These are phyloP conservation scores for Azemiops feae DNA, from an alignment of 2,113 vertebrate species.

Conservation along the genomic window DNA sequence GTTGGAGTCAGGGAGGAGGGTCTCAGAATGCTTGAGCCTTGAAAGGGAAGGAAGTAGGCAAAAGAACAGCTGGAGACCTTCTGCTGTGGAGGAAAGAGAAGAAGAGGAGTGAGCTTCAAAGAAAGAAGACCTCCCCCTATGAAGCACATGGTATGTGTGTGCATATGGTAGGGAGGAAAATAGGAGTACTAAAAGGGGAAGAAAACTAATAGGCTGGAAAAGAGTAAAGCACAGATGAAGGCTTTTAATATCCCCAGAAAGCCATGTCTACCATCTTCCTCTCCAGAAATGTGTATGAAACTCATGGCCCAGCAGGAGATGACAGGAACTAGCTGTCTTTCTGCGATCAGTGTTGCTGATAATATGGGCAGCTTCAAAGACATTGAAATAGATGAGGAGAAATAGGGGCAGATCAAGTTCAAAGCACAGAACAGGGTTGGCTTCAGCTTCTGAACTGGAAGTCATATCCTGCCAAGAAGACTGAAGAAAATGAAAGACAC, in stretches of 20 bases:
- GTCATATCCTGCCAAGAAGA: neutral
- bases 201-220: neutral
- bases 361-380: neutral
- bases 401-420: neutral
- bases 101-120: neutral
- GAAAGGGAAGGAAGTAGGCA: constrained; percentile 19
- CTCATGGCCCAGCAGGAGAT: neutral
- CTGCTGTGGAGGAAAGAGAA: neutral
- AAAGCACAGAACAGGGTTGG: neutral
- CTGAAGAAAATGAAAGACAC: neutral
- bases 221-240: neutral
- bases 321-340: neutral
- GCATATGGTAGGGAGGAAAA: neutral
- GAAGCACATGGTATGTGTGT: neutral
- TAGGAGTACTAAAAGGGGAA: neutral
- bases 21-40: neutral
- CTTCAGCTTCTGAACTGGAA: neutral
- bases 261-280: neutral
- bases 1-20: constrained; percentile 2
- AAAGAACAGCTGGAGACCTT: constrained; percentile 27
- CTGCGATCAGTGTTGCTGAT: neutral
- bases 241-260: neutral
- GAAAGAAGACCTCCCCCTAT: neutral
- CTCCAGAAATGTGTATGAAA: neutral
- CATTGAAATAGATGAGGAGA: neutral